phyloP scores from a whole-genome alignment of 2,888 invertebrate species.

The Spodoptera littoralis region DNA sequence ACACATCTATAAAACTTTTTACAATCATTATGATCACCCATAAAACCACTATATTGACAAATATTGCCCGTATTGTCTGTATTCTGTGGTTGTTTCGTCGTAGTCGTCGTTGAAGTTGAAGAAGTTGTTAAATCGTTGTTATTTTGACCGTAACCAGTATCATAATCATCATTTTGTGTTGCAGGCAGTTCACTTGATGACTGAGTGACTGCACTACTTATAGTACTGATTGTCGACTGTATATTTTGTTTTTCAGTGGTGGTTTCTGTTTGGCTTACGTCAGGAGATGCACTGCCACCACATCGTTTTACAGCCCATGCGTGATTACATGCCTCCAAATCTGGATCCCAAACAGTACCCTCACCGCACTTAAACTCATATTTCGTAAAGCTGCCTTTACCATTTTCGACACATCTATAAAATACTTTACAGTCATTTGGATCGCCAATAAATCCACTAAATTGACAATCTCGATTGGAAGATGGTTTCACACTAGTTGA shows the following conservation, averaged over 20 bases:
- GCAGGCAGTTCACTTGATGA: slow-evolving; percentile 45
- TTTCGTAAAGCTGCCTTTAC: slow-evolving; percentile 88
- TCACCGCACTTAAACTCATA: slow-evolving; percentile 91
- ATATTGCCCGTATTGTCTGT: slow-evolving; percentile 39
- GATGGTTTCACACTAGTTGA: slow-evolving; percentile 32
- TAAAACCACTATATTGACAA: slow-evolving; percentile 88
- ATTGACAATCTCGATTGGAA: slow-evolving; percentile 68
- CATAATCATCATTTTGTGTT: slow-evolving; percentile 55
- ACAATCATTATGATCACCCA: slow-evolving; percentile 87
- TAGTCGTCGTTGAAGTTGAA: slow-evolving; percentile 34
- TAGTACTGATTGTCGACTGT: slow-evolving; percentile 28
- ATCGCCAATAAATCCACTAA: slow-evolving; percentile 89
- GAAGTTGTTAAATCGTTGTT: slow-evolving; percentile 28
- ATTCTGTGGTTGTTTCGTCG: slow-evolving; percentile 35
- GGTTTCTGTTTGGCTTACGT: slow-evolving; percentile 42
- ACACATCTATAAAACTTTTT: slow-evolving; percentile 92
- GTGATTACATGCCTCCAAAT: slow-evolving; percentile 89
- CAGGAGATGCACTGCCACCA: slow-evolving; percentile 50
- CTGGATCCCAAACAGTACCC: slow-evolving; percentile 90
- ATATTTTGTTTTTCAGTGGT: slow-evolving; percentile 41
- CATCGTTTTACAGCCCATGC: slow-evolving; percentile 84
- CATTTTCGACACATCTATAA: slow-evolving; percentile 91
- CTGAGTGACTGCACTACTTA: slow-evolving; percentile 46
- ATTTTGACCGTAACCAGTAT: slow-evolving; percentile 60
- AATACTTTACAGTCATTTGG: slow-evolving; percentile 90